Conservation (phyloP, 2,113 vertebrate genomes). For the Pipa parva region DNA sequence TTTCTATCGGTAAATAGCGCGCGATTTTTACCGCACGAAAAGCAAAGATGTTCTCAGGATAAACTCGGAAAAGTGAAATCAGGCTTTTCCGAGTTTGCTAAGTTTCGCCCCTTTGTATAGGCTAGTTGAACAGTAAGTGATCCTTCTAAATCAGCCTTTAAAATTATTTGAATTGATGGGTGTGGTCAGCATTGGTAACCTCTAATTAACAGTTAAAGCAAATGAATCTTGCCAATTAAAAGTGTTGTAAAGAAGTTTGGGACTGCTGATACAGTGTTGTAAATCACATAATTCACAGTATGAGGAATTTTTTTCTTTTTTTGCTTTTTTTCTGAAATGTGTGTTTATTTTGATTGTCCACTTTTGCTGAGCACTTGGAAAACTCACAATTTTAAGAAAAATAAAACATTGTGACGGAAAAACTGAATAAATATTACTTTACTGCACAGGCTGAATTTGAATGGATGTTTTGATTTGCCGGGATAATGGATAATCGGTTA, state of each 20-base stretch:
- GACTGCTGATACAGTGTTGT: slow-evolving; percentile 14
- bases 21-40: too few species aligned
- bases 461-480: slow-evolving; percentile 35
- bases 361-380: slow-evolving; percentile 20
- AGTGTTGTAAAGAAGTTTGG: slow-evolving; percentile 10
- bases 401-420: neutral
- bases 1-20: too few species aligned
- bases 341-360: slow-evolving; percentile 30
- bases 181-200: too few species aligned
- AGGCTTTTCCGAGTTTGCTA: too few species aligned
- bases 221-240: too few species aligned
- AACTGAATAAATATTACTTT: slow-evolving; percentile 37
- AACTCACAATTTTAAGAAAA: slow-evolving; percentile 16
- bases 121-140: too few species aligned
- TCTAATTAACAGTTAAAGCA: too few species aligned
- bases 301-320: neutral
- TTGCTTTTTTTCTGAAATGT: slow-evolving; percentile 12
- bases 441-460: slow-evolving; percentile 27
- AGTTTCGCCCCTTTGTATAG: too few species aligned
- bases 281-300: slow-evolving; percentile 21
- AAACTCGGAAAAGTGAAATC: too few species aligned
- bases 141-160: too few species aligned
- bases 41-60: too few species aligned
- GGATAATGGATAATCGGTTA: slow-evolving; percentile 35
- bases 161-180: too few species aligned